Evolutionary conservation across 2,888 invertebrate genomes (phyloP).

Genomic region (Deilephila elpenor): DNA sequence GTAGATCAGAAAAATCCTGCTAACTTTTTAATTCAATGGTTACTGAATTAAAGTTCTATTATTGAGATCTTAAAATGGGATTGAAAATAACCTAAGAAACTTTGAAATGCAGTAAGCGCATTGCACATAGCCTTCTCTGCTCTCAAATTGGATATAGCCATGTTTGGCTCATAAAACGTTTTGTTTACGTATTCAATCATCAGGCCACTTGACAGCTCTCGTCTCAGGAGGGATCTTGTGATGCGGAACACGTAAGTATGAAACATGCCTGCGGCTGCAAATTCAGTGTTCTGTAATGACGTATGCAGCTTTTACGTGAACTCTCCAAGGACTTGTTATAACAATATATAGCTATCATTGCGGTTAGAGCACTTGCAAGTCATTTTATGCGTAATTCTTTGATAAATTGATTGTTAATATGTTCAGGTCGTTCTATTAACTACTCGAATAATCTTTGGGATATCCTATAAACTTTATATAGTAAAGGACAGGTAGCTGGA

Average conservation of each 20-base stretch:
- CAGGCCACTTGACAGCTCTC: slow-evolving; percentile 9
- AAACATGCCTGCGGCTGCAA: not conserved
- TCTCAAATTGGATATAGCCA: not conserved
- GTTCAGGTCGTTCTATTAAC: too few species aligned
- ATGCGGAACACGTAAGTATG: not conserved
- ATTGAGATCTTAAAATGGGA: too few species aligned
- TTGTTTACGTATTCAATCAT: slow-evolving; percentile 14
- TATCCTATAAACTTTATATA: too few species aligned
- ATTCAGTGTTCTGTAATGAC: not conserved
- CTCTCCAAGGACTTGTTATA: not conserved
- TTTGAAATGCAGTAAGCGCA: too few species aligned
- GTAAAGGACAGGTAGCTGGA: too few species aligned
- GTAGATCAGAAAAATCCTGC: too few species aligned
- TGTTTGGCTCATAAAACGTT: not conserved
- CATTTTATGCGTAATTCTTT: not conserved
- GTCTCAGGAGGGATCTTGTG: not conserved
- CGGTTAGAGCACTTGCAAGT: not conserved
- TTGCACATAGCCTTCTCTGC: not conserved
- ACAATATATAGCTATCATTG: not conserved
- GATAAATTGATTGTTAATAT: too few species aligned
- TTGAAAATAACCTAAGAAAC: too few species aligned
- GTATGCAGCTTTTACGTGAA: not conserved
- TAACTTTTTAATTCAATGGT: too few species aligned
- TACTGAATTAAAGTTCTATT: too few species aligned
- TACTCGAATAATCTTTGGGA: too few species aligned